These are phyloP conservation scores for Leptestheria dahalacensis DNA, from an alignment of 1,140 invertebrate genomes.

Conservation along the genomic window DNA sequence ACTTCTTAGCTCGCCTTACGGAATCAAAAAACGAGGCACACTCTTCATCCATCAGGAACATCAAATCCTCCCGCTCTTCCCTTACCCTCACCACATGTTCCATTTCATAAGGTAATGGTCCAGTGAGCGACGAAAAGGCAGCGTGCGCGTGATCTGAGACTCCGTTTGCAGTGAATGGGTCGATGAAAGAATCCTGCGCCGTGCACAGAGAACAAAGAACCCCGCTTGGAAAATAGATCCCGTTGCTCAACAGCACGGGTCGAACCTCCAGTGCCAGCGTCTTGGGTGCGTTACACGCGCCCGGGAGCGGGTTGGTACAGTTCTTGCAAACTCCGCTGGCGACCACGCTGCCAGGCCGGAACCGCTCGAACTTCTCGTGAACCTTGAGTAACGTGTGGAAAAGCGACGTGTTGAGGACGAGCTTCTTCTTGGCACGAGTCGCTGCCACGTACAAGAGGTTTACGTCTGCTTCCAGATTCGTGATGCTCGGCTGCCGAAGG, in stretches of 20 bases:
- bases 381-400: conserved; percentile 6
- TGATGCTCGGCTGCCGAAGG: neutral
- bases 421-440: conserved; percentile 18
- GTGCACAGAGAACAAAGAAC: neutral
- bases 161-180: neutral
- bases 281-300: neutral
- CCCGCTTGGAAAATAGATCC: neutral
- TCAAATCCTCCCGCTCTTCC: neutral
- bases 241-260: neutral
- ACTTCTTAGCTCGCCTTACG: neutral
- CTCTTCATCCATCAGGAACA: neutral
- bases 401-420: conserved; percentile 16
- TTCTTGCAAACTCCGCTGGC: neutral
- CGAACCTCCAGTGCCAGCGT: neutral
- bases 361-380: neutral
- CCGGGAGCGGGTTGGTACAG: neutral
- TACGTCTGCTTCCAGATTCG: conserved; percentile 10
- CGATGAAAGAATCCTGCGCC: neutral
- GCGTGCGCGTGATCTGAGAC: neutral
- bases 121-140: neutral
- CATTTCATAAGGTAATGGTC: neutral
- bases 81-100: neutral
- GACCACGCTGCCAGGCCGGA: neutral
- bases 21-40: neutral
- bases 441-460: conserved; percentile 20